Evolutionary conservation across 2,888 invertebrate genomes (phyloP).

Genomic region (Ophonus ardosiacus): DNA sequence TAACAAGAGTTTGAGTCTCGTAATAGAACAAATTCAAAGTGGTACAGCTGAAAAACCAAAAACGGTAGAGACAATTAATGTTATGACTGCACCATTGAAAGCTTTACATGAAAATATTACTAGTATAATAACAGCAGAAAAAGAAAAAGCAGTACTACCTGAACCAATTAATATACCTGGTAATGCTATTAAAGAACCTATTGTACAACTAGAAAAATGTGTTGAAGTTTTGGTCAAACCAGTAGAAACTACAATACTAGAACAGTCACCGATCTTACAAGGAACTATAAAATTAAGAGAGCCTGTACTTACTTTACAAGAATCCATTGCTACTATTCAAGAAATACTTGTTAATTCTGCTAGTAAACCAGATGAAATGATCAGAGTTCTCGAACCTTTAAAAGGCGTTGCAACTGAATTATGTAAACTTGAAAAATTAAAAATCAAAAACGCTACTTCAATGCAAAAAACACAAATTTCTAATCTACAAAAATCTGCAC

Average conservation of each 20-base stretch:
- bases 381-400: neutral
- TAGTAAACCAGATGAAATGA: conserved; percentile 1
- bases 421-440: conserved; percentile 39
- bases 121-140: neutral
- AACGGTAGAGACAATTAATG: neutral
- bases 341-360: neutral
- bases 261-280: conserved; percentile 33
- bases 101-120: conserved; percentile 23
- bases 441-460: neutral
- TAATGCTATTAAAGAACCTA: conserved; percentile 55
- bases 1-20: neutral
- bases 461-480: conserved; percentile 33
- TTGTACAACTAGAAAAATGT: conserved; percentile 58
- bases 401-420: neutral
- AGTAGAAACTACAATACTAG: neutral
- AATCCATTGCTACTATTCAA: conserved; percentile 13
- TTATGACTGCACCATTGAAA: neutral
- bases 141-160: conserved; percentile 20
- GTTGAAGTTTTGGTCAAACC: neutral
- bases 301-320: conserved; percentile 63
- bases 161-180: neutral
- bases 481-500: neutral
- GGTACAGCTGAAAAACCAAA: conserved; percentile 6
- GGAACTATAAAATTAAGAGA: conserved; percentile 18
- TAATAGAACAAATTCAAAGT: neutral